phyloP scores from a whole-genome alignment of 2,113 vertebrate species.

The Hypomesus transpacificus region DNA sequence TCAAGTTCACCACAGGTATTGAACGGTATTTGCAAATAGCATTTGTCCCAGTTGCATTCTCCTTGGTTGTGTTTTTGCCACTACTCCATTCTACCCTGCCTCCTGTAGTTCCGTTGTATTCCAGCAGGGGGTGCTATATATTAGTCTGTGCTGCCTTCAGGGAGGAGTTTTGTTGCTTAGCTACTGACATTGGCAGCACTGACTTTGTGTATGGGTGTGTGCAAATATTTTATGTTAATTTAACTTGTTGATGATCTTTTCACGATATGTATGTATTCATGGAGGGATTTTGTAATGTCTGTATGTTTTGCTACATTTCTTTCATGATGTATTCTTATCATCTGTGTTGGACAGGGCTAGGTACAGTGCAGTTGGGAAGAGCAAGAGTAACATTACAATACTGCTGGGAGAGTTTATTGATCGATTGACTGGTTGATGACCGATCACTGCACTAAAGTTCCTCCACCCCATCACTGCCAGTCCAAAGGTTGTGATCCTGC shows the following conservation, averaged over 20 bases:
- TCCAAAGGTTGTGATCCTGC: conserved; percentile 17
- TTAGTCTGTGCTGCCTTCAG: conserved; percentile 73
- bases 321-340: conserved; percentile 48
- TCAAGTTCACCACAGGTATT: not conserved
- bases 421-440: conserved; percentile 25
- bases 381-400: not conserved
- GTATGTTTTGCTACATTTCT: conserved; percentile 65
- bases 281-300: conserved; percentile 59
- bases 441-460: conserved; percentile 49
- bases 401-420: conserved; percentile 32
- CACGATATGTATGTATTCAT: conserved; percentile 17
- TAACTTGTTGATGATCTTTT: conserved; percentile 72
- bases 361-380: conserved; percentile 21
- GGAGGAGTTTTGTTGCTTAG: conserved; percentile 82
- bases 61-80: not conserved
- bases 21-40: not conserved
- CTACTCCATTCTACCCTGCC: conserved; percentile 21
- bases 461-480: conserved; percentile 44
- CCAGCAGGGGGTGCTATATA: conserved; percentile 51
- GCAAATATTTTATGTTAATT: conserved; percentile 76
- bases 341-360: conserved; percentile 39
- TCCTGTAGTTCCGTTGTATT: conserved; percentile 48
- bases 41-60: too few relatives aligned
- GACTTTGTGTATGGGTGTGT: conserved; percentile 65
- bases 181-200: conserved; percentile 72